Evolutionary conservation across 2,797 vertebrate genomes (phyloP).

Genomic region (Gymnoscopelus microlampas): DNA sequence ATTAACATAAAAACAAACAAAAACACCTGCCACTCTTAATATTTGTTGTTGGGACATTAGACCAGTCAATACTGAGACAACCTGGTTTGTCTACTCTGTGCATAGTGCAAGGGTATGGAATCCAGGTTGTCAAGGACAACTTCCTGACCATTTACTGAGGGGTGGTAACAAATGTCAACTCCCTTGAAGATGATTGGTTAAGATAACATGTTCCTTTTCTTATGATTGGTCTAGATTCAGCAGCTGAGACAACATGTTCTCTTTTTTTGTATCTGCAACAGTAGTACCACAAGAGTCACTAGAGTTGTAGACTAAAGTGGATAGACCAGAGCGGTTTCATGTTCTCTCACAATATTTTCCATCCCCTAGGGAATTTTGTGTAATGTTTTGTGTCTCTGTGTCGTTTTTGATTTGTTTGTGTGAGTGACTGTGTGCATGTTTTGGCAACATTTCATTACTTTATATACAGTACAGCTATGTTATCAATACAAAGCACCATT

Average conservation of each 20-base stretch:
- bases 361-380: neutral
- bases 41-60: neutral
- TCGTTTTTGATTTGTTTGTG: neutral
- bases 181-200: constrained; percentile 44
- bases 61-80: constrained; percentile 9
- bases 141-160: constrained; percentile 49
- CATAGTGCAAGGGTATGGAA: constrained; percentile 2
- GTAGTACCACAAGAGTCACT: neutral
- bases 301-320: neutral
- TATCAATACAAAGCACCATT: neutral
- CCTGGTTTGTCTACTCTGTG: constrained; percentile 34
- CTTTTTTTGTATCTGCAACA: constrained; percentile 21
- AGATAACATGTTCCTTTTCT: constrained; percentile 2
- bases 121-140: constrained; percentile 55
- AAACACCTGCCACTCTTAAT: no score
- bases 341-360: neutral
- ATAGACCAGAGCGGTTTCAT: constrained; percentile 21
- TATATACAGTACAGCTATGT: no score
- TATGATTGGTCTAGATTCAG: neutral
- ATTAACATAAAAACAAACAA: no score
- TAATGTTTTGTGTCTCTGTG: neutral
- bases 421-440: neutral
- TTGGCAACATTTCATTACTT: neutral
- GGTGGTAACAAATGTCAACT: constrained; percentile 25
- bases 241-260: no score